A percentile compares a stretch with the other conserved stretches of the same genome.
Conservation (phyloP, 2,797 vertebrate species). For the Takifugu ocellatus region DNA sequence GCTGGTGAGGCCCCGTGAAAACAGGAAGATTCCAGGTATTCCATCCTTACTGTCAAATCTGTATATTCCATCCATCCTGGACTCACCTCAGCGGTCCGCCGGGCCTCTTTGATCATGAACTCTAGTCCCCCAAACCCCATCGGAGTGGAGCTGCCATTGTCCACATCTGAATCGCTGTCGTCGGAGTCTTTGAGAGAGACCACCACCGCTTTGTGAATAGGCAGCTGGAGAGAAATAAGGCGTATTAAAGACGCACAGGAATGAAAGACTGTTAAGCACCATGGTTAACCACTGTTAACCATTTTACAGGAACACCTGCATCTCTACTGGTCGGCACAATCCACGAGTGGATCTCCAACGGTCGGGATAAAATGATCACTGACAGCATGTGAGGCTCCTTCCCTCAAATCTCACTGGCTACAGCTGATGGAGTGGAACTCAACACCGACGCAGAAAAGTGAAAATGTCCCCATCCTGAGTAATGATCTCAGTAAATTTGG, state of each 20-base stretch:
- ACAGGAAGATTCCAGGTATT: too few relatives aligned
- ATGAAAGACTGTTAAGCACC: not conserved
- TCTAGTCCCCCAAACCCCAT: constrained; percentile 90
- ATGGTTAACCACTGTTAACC: not conserved
- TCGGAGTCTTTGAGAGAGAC: constrained; percentile 91
- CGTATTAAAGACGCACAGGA: too few relatives aligned
- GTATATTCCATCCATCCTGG: not conserved
- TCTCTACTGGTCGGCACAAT: not conserved
- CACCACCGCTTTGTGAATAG: constrained; percentile 93
- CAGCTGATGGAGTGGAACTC: too few relatives aligned
- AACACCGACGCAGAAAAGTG: too few relatives aligned
- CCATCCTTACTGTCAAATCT: too few relatives aligned
- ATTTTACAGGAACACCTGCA: not conserved
- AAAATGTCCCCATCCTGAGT: too few relatives aligned
- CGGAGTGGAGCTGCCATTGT: constrained; percentile 75
- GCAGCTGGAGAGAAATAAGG: constrained; percentile 75
- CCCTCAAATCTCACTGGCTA: too few relatives aligned
- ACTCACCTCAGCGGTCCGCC: constrained; percentile 90
- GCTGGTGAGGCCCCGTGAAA: too few relatives aligned
- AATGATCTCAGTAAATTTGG: too few relatives aligned
- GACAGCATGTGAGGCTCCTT: too few relatives aligned
- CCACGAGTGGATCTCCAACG: too few relatives aligned
- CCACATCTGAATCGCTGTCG: constrained; percentile 91
- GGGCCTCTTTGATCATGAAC: constrained; percentile 98
- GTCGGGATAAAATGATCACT: too few relatives aligned